Conservation (phyloP, 2,113 vertebrate genomes). For the Vanacampus margaritifer region DNA sequence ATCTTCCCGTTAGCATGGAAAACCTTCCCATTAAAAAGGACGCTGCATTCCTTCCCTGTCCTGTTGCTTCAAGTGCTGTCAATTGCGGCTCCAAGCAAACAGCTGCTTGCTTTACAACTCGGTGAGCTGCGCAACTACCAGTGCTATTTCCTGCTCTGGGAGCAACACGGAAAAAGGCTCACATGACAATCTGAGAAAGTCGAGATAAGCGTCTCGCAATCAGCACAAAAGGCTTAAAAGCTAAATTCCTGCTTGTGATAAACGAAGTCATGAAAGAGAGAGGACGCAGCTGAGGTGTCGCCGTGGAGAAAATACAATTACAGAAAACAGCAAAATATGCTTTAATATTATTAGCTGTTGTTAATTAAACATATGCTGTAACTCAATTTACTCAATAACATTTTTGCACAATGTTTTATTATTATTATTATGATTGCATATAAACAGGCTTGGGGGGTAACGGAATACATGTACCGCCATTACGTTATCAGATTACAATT, state of each 20-base stretch:
- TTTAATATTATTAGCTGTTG: too few species aligned
- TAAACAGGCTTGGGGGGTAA: too few species aligned
- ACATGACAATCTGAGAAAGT: conserved; percentile 26
- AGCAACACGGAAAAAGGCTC: conserved; percentile 34
- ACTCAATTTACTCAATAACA: too few species aligned
- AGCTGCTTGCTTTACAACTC: conserved; percentile 60
- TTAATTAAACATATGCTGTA: too few species aligned
- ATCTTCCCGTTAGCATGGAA: conserved; percentile 18
- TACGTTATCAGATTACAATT: too few species aligned
- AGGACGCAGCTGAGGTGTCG: background rate
- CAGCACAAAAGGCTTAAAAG: background rate
- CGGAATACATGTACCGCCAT: too few species aligned
- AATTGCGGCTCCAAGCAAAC: conserved; percentile 35
- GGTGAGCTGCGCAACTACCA: conserved; percentile 6
- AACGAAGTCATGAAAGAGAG: background rate
- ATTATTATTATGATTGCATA: too few species aligned
- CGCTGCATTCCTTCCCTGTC: conserved; percentile 32
- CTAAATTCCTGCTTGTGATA: conserved; percentile 1
- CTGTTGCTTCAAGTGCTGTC: conserved; percentile 9
- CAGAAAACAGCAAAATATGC: too few species aligned
- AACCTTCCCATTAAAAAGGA: conserved; percentile 29
- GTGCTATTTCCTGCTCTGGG: conserved; percentile 49
- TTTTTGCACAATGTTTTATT: too few species aligned
- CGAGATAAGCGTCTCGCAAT: background rate
- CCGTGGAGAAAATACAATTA: background rate